phyloP scores from a whole-genome alignment of 2,888 invertebrate genomes.

The Amblyteles armatorius region DNA sequence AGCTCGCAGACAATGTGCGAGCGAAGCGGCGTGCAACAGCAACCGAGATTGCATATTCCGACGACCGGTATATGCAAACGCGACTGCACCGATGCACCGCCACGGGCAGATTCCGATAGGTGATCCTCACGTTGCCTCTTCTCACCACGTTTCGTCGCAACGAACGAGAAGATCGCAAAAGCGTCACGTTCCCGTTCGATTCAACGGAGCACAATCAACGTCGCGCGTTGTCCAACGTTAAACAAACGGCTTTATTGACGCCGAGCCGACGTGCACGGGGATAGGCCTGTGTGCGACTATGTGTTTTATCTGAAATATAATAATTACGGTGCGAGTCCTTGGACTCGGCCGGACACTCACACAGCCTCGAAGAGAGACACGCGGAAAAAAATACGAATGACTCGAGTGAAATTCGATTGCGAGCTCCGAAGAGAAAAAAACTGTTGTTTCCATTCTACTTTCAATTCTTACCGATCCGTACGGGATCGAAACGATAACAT shows the following conservation, averaged over 20 bases:
- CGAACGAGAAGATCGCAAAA: not conserved
- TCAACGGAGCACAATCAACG: conserved; percentile 28
- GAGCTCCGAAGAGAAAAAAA: too few species aligned
- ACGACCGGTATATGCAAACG: conserved; percentile 23
- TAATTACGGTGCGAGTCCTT: too few species aligned
- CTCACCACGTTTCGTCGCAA: not conserved
- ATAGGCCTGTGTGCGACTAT: too few species aligned
- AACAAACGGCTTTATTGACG: conserved; percentile 27
- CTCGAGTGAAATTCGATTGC: too few species aligned
- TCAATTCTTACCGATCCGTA: not conserved
- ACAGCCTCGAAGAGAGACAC: too few species aligned
- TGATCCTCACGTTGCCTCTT: not conserved
- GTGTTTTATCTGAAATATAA: too few species aligned
- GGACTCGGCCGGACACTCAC: too few species aligned
- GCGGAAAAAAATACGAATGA: too few species aligned
- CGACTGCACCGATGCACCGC: not conserved
- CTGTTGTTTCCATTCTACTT: too few species aligned
- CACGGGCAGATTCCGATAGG: conserved; percentile 4
- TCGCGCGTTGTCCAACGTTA: conserved; percentile 11
- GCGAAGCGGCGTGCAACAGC: conserved; percentile 12
- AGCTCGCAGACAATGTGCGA: conserved; percentile 16
- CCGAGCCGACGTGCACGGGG: not conserved
- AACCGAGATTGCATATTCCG: conserved; percentile 46
- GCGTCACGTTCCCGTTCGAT: conserved; percentile 34
- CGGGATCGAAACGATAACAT: not conserved